Evolutionary conservation across 2,888 invertebrate genomes (phyloP).

Genomic region (Dendrolimus pini): DNA sequence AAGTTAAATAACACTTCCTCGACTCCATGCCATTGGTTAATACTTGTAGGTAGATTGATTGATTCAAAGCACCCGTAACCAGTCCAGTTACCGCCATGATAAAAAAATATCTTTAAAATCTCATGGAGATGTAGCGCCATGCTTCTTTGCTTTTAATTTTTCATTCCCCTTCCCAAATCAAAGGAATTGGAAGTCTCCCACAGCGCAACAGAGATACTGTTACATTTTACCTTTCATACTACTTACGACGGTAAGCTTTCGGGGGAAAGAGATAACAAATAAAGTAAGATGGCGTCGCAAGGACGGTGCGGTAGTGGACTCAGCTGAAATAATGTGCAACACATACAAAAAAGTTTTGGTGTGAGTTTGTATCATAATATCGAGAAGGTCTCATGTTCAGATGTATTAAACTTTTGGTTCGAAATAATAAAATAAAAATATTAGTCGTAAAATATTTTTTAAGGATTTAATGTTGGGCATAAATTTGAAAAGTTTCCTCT

Average conservation of each 20-base stretch:
- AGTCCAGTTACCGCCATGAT: constrained; percentile 27
- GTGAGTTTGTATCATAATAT: constrained; percentile 39
- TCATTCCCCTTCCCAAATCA: constrained; percentile 60
- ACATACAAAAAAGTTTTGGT: constrained; percentile 39
- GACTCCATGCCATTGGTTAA: not conserved
- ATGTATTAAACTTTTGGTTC: constrained; percentile 29
- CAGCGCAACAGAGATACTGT: constrained; percentile 39
- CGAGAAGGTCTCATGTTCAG: constrained; percentile 42
- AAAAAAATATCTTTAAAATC: constrained; percentile 7
- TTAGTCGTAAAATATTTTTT: no score
- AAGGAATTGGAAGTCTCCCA: constrained; percentile 37
- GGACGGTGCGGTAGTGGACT: constrained; percentile 38
- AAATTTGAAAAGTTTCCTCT: no score
- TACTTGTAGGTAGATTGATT: not conserved
- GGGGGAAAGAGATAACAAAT: constrained; percentile 41
- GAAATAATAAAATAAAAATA: no score
- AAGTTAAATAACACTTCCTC: not conserved
- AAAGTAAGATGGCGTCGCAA: constrained; percentile 64
- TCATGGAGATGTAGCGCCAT: constrained; percentile 31
- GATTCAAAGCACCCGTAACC: constrained; percentile 2
- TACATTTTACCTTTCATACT: constrained; percentile 28
- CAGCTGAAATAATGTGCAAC: constrained; percentile 52
- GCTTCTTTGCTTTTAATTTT: constrained; percentile 47
- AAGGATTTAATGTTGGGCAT: no score
- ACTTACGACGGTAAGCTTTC: constrained; percentile 19